These are phyloP conservation scores for Trichomalopsis sarcophagae DNA, from an alignment of 1,140 invertebrate genomes.

Conservation along the genomic window DNA sequence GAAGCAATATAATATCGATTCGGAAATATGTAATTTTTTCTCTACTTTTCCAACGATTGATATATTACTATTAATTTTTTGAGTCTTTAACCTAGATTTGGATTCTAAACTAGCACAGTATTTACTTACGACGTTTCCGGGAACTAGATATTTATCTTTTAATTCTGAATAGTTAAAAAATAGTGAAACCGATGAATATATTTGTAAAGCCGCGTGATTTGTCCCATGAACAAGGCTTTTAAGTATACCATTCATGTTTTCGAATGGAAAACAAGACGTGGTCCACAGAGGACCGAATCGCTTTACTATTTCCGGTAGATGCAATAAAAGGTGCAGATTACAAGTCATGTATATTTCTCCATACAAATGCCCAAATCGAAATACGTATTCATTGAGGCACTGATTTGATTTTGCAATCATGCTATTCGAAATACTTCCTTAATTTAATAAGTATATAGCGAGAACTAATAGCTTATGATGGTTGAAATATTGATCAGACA, in stretches of 20 bases:
- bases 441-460: slow-evolving; percentile 26
- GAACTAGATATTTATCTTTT: not conserved
- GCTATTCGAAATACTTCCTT: not conserved
- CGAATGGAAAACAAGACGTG: slow-evolving; percentile 48
- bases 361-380: slow-evolving; percentile 40
- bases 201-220: not conserved
- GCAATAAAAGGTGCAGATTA: slow-evolving; percentile 50
- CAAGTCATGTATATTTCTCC: slow-evolving; percentile 4
- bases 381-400: slow-evolving; percentile 21
- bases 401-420: not conserved
- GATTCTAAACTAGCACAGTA: not conserved
- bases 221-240: slow-evolving; percentile 38
- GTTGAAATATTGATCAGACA: slow-evolving; percentile 46
- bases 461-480: slow-evolving; percentile 50
- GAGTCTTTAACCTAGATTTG: not conserved
- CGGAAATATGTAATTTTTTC: not conserved
- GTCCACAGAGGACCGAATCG: slow-evolving; percentile 46
- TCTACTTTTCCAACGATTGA: not conserved
- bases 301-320: slow-evolving; percentile 40
- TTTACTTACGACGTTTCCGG: not conserved
- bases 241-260: slow-evolving; percentile 51
- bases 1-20: not conserved
- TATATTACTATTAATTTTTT: not conserved
- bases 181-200: not conserved
- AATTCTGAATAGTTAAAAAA: slow-evolving; percentile 8